Evolutionary conservation across 2,888 invertebrate genomes (phyloP), one percentile per base, ranked within the genome.

Genomic region (Hypomecis atomaria): DNA sequence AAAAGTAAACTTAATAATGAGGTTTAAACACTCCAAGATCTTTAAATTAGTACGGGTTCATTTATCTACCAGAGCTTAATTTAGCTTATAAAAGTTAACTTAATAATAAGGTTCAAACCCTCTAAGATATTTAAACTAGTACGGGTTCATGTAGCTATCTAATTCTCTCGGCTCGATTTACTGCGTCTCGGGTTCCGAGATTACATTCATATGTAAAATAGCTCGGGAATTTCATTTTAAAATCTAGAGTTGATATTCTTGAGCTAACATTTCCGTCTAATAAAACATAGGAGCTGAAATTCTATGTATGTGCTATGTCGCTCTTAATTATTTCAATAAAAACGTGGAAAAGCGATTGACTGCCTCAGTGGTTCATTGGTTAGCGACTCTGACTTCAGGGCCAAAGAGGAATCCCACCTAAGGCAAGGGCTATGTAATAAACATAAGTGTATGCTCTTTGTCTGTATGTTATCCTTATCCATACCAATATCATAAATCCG

Each of bases 131-230:
- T 54, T 55, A 63, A 59, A 59, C 6, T 49, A 34, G 11, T 54
- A 6, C 33, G 13, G 23, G 34, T 59, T 13, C 44, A 34, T 50
- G 49, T 8, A 64, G 49, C 44, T 40, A 38, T 59, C 54, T 54
- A 37, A 34, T 50, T 55, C 49, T 11, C 59, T 55, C 44, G 11
- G 54, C 49, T 13, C 36, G 45, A 55, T 55, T 64, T 59, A 59
- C 55, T 43, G 11, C 38, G 9, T 34, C 49, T 53, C 43, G 9
- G 11, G 36, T 33, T 7, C 10, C 7, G 58, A 45, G 44, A 63
- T 59, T 59, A 55, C 44, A 59, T 55, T 45, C 55, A 50, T 36
- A 44, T 59, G 54, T 55, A 49, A 64, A 59, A 50, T 59, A 54
- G 45, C 47, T 38, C 7, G 10, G n/a, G 33, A 44, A 59, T 53